These are phyloP conservation scores for Macropis europaea DNA, from an alignment of 2,888 invertebrate genomes.

Conservation along the genomic window DNA sequence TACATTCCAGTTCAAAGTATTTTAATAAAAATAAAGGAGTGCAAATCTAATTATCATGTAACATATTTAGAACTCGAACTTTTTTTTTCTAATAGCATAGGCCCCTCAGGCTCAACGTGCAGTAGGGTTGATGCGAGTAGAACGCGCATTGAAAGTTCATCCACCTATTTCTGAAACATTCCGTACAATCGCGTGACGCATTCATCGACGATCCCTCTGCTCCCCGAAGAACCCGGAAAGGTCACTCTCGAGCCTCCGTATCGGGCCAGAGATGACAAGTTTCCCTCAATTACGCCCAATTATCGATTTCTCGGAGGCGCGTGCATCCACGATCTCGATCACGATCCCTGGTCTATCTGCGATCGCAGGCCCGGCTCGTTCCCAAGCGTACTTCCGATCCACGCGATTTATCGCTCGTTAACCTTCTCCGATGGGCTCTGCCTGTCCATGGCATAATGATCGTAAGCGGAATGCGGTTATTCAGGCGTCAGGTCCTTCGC, in stretches of 20 bases:
- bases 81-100: no score
- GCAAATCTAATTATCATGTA: no score
- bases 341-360: background rate
- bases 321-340: slow-evolving; percentile 23
- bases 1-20: no score
- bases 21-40: no score
- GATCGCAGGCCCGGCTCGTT: slow-evolving; percentile 23
- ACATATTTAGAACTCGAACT: no score
- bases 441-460: slow-evolving; percentile 59
- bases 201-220: no score
- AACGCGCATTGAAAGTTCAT: no score
- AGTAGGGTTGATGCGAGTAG: no score
- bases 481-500: slow-evolving; percentile 57
- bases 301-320: slow-evolving; percentile 24
- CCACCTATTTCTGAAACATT: no score
- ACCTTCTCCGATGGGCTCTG: slow-evolving; percentile 27
- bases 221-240: slow-evolving; percentile 2
- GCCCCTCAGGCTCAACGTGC: no score
- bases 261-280: slow-evolving; percentile 2
- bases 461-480: slow-evolving; percentile 56
- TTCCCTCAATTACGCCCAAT: slow-evolving; percentile 31
- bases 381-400: slow-evolving; percentile 35
- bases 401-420: slow-evolving; percentile 69
- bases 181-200: no score
- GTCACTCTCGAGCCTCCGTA: background rate